Base-by-base conservation (phyloP, 2,888 invertebrate species). In the Hyalella azteca region DNA sequence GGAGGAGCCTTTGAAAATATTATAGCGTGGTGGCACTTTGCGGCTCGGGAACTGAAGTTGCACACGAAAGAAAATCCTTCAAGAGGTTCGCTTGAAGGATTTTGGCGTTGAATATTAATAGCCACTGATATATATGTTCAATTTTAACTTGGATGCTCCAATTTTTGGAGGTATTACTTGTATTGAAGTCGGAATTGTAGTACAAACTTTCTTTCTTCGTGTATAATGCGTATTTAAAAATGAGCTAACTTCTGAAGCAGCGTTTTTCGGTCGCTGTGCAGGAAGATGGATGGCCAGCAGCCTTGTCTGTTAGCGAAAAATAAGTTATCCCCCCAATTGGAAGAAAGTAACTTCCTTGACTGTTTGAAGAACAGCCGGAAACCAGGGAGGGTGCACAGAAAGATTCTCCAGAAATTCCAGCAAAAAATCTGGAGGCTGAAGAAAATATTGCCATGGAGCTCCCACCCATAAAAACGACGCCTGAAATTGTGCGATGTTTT, bases 1-100 rank as follows among this genome's bases (percentile, higher is more conserved):
- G 75, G 75, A 45, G 75, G 36, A 45, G 75, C 75, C 36, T 75
- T 75, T 75, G 75, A 75, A 75, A 75, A 75, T 75, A 75, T 75
- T 75, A 75, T 75, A 41, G 45, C 75, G 45, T 75, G 41, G 45
- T 45, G 75, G 41, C 66, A 66, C 66, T 66, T 66, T 75, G 75
- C 45, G 45, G 75, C 26, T 40, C 36, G 19, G 75, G 66, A 66
- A 66, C 66, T 66, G 66, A 36, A 36, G 36, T 66, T 66, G 39
- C 36, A 66, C 54, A 54, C 22, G 29, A 50, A 54, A 54, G 54
- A 54, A 54, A 49, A 54, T 54, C 29, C 54, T 54, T 26, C 36
- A 29, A 66, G 66, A 66, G 36, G 66, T 15, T 36, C 54, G 5
- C 54, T 22, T 9, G 54, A 22, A 54, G 29, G n/a, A n/a, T n/a